Base-by-base conservation (phyloP, 1,140 invertebrate genomes). In the Drosophila novamexicana region DNA sequence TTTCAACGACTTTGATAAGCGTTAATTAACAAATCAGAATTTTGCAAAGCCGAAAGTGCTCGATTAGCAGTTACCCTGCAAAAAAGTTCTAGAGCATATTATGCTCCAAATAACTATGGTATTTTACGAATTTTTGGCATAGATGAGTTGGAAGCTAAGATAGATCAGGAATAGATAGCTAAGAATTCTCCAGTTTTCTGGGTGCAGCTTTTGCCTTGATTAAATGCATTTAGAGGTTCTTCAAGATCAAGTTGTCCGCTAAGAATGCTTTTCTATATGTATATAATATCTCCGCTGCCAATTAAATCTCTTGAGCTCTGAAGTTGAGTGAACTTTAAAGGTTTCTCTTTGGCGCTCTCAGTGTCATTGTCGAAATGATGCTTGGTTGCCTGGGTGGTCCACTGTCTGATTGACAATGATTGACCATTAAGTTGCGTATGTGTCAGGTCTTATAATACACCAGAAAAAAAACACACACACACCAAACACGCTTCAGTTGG, bases 381-480 rank as follows among this genome's bases (percentile, higher is more conserved):
- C 42, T 61, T 58, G 42, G 22, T 59, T 69, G 42, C 49, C 37
- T 76, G 75, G 75, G 75, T 77, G 75, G 75, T 59, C 71, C 22
- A 45, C 34, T 32, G 9, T 39, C 34, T 67, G 72, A 75, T 65
- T 78, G 75, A 75, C 75, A 78, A 78, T 78, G 71, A 78, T 70
- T 78, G 75, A 75, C 71, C 75, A 78, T 75, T 69, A 70, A 70
- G 72, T 70, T 78, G 50, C 49, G 45, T 65, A 75, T 74, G 58
- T 77, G 72, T 65, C 75, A 78, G 57, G 29, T 53, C 29, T 70
- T 36, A 52, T 36, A 59, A 44, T 22, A 65, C 4, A 14, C 14
- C 47, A 32, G 29, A 2, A 57, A 34, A 22, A 12, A 10, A n/a
- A 40, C 6, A 34, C n/a, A 39, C 32, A 47, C 44, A 39, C 59